Evolutionary conservation across 2,888 invertebrate genomes (phyloP), one percentile per base, ranked within the genome.

Genomic region (Clunio marinus): DNA sequence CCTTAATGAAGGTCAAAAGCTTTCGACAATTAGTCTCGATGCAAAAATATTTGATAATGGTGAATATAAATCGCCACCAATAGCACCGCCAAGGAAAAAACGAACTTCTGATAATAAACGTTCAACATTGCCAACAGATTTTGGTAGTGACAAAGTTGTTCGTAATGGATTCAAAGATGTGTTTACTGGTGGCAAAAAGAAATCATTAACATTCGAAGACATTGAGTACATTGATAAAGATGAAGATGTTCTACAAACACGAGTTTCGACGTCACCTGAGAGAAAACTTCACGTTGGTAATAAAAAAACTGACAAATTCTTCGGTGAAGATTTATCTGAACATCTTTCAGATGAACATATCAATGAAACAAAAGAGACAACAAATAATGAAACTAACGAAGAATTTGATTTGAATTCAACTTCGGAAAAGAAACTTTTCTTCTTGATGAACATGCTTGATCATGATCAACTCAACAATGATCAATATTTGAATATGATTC

Each of bases 271-370:
- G 4, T 10, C 51, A 27, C 28, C 69, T 17, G 69, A 70, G 13
- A 66, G 70, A 46, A 70, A 69, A 55, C 55, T 71, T 4, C 70
- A 70, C 32, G 70, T 72, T 66, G 73, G 72, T 15, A 72, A 73
- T 59, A 71, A 69, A 51, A 72, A 72, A 68, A 72, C 72, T 8
- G 72, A 73, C 68, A 72, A 72, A 71, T 72, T 72, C 70, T 72
- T 72, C 57, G 72, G 72, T 35, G 72, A 71, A 71, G 70, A 70
- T 60, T 65, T 73, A 67, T 72, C 72, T 1, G 71, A 71, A 46
- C 69, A 70, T 37, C 45, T 72, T 15, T 70, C 72, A 1, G 70
- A 71, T 59, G 70, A 71, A 65, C 70, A 67, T 7, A 27, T 71
- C 0, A 15, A 25, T 5, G 13, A 7, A 7, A 24, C 5, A 15